Evolutionary conservation across 1,140 invertebrate genomes (phyloP).

Genomic region (Dolichoris vasculosae): DNA sequence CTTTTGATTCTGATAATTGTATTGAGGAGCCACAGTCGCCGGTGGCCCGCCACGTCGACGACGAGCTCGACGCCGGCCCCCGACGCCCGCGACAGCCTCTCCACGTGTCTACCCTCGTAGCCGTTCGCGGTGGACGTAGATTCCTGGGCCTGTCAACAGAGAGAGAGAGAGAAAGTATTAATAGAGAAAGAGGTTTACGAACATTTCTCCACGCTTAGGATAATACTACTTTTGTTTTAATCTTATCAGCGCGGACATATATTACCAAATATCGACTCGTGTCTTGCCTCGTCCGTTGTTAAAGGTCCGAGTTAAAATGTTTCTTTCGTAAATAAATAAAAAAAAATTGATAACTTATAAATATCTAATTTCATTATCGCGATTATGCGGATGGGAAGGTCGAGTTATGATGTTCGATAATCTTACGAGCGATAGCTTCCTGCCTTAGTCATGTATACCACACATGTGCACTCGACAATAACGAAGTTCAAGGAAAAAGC

Average conservation of each 20-base stretch:
- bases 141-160: not conserved
- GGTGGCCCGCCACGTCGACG: constrained; percentile 44
- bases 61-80: constrained; percentile 27
- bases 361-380: too few species aligned
- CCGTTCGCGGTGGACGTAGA: too few species aligned
- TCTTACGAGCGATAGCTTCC: not conserved
- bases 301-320: too few species aligned
- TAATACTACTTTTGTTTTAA: not conserved
- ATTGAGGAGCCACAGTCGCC: constrained; percentile 34
- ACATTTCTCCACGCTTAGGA: too few species aligned
- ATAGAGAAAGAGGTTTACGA: too few species aligned
- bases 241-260: too few species aligned
- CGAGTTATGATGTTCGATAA: not conserved
- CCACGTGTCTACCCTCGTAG: not conserved
- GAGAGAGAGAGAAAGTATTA: too few species aligned
- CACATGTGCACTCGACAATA: not conserved
- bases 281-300: too few species aligned
- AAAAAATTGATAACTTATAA: too few species aligned
- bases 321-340: too few species aligned
- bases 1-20: not conserved
- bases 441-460: not conserved
- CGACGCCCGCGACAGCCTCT: constrained; percentile 10
- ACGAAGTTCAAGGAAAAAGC: constrained; percentile 2
- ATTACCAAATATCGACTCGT: too few species aligned
- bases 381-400: not conserved